Percentiles rank a stretch among this genome's conserved stretches.
These are phyloP conservation scores for Gandaritis pyraliata DNA, from an alignment of 2,888 invertebrate genomes.

Conservation along the genomic window DNA sequence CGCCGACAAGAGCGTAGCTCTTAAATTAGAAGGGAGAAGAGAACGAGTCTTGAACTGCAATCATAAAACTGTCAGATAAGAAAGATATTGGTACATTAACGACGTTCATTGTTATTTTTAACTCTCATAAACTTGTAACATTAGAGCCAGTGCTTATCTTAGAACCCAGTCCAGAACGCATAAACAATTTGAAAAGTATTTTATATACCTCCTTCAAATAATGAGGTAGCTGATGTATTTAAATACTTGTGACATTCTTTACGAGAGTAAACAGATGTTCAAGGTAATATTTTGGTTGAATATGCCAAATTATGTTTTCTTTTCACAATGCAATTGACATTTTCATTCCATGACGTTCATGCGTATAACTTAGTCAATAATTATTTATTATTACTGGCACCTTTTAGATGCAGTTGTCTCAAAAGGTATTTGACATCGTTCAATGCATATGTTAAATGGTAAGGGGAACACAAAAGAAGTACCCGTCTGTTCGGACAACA, in stretches of 20 bases:
- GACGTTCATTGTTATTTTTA: constrained; percentile 33
- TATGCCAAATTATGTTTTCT: neutral
- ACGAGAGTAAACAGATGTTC: too few species aligned
- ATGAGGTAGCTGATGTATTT: neutral
- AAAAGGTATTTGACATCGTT: neutral
- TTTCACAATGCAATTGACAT: too few species aligned
- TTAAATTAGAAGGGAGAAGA: too few species aligned
- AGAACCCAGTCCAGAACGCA: constrained; percentile 8
- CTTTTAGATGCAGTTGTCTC: too few species aligned
- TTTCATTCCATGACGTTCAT: too few species aligned
- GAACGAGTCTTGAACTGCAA: constrained; percentile 19
- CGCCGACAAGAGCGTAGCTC: too few species aligned
- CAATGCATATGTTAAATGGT: constrained; percentile 22
- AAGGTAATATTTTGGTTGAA: neutral
- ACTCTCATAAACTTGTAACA: constrained; percentile 24
- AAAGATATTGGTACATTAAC: constrained; percentile 14
- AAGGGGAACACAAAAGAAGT: constrained; percentile 23
- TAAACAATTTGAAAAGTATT: neutral
- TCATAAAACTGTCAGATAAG: constrained; percentile 23
- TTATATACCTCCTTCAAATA: constrained; percentile 2
- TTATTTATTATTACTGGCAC: too few species aligned
- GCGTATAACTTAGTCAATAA: too few species aligned
- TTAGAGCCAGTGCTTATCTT: constrained; percentile 31
- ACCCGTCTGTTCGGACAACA: constrained; percentile 3
- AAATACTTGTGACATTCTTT: too few species aligned